Conservation (phyloP, 2,797 vertebrate genomes). For the Phalloptychus januarius region DNA sequence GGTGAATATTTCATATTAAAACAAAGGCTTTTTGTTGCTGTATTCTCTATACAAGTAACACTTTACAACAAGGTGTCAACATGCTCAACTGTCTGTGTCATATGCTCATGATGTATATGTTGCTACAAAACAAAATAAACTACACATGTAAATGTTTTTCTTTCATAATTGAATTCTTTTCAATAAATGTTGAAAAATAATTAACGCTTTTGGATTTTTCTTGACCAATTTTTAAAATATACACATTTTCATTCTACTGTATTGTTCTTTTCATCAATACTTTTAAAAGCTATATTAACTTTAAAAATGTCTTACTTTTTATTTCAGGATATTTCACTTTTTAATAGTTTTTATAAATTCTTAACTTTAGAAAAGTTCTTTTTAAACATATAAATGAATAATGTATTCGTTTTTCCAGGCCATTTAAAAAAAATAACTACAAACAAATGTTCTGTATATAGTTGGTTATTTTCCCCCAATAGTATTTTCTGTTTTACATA, state of each 20-base stretch:
- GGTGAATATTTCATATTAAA: neutral
- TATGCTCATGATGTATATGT: neutral
- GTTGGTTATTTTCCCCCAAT: neutral
- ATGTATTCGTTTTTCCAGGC: neutral
- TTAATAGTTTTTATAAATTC: neutral
- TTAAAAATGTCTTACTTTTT: neutral
- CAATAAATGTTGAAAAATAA: neutral
- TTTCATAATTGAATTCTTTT: neutral
- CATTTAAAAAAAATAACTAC: neutral
- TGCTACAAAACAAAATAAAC: neutral
- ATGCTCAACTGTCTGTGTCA: neutral
- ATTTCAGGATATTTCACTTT: neutral
- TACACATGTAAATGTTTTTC: neutral
- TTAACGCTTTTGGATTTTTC: neutral
- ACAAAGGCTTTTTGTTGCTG: neutral
- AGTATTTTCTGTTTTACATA: neutral
- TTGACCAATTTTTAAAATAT: neutral
- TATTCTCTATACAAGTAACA: neutral
- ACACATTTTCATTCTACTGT: neutral
- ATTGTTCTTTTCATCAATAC: neutral
- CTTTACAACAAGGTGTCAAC: neutral
- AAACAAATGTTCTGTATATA: neutral
- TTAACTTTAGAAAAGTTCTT: neutral
- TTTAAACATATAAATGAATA: neutral
- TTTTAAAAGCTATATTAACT: neutral